A percentile compares a stretch with the other conserved stretches of the same genome.
Conservation (phyloP, 2,797 vertebrate species). For the Halcyon leucocephala region DNA sequence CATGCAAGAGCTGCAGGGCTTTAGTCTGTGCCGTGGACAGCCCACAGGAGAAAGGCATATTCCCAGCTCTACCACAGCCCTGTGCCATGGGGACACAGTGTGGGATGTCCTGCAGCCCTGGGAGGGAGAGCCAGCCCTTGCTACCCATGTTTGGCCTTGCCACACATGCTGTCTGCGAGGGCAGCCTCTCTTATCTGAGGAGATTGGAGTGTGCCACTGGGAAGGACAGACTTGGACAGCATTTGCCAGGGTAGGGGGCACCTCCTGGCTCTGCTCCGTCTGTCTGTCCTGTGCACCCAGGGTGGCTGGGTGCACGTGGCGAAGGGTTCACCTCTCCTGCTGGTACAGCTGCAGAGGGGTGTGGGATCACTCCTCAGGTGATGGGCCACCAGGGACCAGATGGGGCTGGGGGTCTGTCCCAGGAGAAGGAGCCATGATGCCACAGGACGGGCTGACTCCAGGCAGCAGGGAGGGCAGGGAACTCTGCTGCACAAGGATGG, state of each 20-base stretch:
- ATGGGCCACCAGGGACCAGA: no score
- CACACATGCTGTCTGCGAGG: not conserved
- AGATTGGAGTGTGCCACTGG: not conserved
- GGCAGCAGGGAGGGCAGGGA: not conserved
- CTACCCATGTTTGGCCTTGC: not conserved
- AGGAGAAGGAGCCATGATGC: not conserved
- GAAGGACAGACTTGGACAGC: not conserved
- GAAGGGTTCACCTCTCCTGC: fast-evolving
- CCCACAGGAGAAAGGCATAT: not conserved
- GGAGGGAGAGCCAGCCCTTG: not conserved
- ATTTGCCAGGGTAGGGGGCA: fast-evolving
- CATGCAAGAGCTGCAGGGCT: not conserved
- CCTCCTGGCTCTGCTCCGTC: not conserved
- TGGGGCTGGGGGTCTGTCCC: not conserved
- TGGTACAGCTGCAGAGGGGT: not conserved
- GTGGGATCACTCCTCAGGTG: fast-evolving
- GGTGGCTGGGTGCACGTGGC: fast-evolving
- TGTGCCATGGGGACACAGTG: not conserved
- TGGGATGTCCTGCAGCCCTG: fast-evolving
- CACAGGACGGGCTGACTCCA: fast-evolving
- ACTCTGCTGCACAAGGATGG: not conserved
- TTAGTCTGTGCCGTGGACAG: fast-evolving
- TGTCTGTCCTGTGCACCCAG: fast-evolving
- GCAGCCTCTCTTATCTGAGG: not conserved
- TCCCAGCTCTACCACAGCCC: not conserved